Conservation (phyloP, 1,140 invertebrate species). For the Drosophila bocqueti region DNA sequence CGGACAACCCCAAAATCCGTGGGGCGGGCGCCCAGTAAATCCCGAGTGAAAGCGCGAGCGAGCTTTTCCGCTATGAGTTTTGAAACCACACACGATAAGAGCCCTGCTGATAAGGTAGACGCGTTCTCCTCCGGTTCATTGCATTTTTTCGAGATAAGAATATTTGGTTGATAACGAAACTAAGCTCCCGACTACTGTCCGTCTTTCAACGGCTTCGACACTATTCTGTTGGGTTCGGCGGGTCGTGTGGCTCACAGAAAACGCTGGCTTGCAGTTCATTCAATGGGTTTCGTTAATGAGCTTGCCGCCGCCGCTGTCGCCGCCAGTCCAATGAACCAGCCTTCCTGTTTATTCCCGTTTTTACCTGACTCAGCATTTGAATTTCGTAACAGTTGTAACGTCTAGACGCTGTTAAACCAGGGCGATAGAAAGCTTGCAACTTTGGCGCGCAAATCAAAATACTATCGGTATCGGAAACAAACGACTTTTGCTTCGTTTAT, state of each 20-base stretch:
- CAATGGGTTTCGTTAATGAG: slow-evolving; percentile 59
- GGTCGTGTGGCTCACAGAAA: slow-evolving; percentile 24
- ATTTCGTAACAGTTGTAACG: slow-evolving; percentile 24
- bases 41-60: slow-evolving; percentile 49
- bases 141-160: slow-evolving; percentile 15
- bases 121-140: slow-evolving; percentile 8
- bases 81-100: slow-evolving; percentile 34
- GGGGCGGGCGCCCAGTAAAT: slow-evolving; percentile 18
- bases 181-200: not conserved
- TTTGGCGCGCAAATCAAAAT: not conserved
- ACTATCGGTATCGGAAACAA: not conserved
- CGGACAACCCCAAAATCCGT: slow-evolving; percentile 64
- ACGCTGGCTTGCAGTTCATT: slow-evolving; percentile 50
- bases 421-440: not conserved
- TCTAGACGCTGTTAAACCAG: not conserved
- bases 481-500: not conserved
- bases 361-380: slow-evolving; percentile 37
- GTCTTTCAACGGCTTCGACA: slow-evolving; percentile 5
- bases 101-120: slow-evolving; percentile 37
- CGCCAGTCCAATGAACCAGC: slow-evolving; percentile 43
- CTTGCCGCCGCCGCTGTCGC: not conserved
- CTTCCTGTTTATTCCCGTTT: slow-evolving; percentile 36
- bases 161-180: slow-evolving; percentile 5
- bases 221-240: slow-evolving; percentile 9
- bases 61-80: slow-evolving; percentile 52